Conservation (phyloP, 1,140 invertebrate genomes). For the Idris sp. region DNA sequence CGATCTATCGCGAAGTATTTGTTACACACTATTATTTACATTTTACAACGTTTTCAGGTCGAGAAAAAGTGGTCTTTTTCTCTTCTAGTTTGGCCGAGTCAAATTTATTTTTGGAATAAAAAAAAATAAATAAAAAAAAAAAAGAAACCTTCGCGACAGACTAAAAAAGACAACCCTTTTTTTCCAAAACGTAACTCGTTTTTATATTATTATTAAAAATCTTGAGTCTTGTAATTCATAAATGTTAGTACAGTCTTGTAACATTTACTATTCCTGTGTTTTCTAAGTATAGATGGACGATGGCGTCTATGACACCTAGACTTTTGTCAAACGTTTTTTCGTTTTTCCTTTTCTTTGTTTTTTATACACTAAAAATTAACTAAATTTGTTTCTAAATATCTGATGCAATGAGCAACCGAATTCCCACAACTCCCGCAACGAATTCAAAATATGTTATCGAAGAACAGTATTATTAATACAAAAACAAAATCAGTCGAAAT, state of each 20-base stretch:
- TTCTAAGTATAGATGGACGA: conserved; percentile 77
- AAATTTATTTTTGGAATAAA: no score
- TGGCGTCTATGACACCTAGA: conserved; percentile 74
- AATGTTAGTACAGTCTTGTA: conserved; percentile 76
- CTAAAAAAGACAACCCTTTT: conserved; percentile 25
- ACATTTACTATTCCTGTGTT: conserved; percentile 68
- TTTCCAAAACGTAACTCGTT: conserved; percentile 59
- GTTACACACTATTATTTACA: conserved; percentile 28
- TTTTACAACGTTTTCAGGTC: no score
- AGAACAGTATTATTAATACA: no score
- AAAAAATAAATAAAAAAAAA: no score
- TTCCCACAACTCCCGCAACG: conserved; percentile 26
- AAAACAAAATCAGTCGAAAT: conserved; percentile 34
- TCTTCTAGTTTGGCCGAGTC: no score
- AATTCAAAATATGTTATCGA: conserved; percentile 9
- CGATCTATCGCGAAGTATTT: conserved; percentile 42
- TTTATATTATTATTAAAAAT: conserved; percentile 72
- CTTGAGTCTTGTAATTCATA: conserved; percentile 72
- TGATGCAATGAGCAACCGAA: conserved; percentile 45
- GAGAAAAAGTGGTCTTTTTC: no score
- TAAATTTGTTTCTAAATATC: conserved; percentile 38
- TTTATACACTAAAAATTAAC: conserved; percentile 56
- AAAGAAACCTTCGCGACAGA: conserved; percentile 47
- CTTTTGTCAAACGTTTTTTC: no score
- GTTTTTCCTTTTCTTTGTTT: no score